Conservation (phyloP, 2,888 invertebrate species). For the Caenorhabditis sp. region DNA sequence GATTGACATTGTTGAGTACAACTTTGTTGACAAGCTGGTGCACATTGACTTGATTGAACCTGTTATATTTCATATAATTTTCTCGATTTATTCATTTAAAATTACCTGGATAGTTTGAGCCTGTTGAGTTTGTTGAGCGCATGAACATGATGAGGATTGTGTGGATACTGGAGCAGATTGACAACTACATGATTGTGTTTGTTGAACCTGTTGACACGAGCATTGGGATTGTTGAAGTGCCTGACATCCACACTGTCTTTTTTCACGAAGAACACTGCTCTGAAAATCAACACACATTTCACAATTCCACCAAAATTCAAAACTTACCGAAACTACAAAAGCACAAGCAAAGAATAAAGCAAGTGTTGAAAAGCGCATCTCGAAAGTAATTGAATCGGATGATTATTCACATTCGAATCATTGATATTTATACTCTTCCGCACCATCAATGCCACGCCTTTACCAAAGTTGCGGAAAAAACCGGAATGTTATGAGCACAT, state of each 20-base stretch:
- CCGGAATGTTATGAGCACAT: background rate
- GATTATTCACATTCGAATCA: background rate
- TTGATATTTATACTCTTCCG: background rate
- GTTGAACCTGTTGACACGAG: constrained; percentile 43
- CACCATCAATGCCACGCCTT: background rate
- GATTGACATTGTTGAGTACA: constrained; percentile 38
- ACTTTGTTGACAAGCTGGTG: constrained; percentile 48
- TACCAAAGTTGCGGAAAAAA: background rate
- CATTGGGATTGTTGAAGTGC: constrained; percentile 41
- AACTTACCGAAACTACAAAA: constrained; percentile 29
- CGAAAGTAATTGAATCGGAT: constrained; percentile 2
- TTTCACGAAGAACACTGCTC: constrained; percentile 53
- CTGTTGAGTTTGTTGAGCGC: constrained; percentile 45
- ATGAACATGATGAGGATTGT: constrained; percentile 40
- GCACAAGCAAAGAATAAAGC: constrained; percentile 31
- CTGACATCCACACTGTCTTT: constrained; percentile 56
- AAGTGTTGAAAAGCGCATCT: constrained; percentile 37
- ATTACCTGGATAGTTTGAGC: constrained; percentile 40
- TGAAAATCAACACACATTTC: constrained; percentile 18
- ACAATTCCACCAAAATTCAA: background rate
- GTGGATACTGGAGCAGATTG: constrained; percentile 46
- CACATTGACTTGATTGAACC: constrained; percentile 46
- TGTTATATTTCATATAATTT: background rate
- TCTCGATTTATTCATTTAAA: background rate
- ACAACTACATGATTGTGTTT: constrained; percentile 48